Conservation (phyloP, 2,888 invertebrate species). For the Xiphydria camelus region DNA sequence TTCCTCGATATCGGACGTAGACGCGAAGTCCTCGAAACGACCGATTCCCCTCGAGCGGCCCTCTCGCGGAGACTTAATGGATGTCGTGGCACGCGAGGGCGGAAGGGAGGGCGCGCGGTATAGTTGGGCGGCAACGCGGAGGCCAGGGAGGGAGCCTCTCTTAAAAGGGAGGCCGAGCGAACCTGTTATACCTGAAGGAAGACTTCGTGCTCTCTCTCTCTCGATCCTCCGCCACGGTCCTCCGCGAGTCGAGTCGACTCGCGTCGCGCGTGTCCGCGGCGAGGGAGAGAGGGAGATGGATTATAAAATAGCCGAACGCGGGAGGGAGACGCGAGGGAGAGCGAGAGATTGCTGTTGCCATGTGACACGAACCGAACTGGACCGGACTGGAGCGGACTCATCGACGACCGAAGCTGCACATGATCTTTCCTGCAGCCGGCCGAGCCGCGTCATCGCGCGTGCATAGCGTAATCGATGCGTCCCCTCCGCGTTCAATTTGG, state of each 20-base stretch:
- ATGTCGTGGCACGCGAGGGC: slow-evolving; percentile 8
- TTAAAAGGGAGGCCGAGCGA: slow-evolving; percentile 44
- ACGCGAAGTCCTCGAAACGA: no score
- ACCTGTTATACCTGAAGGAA: slow-evolving; percentile 51
- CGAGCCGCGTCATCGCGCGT: slow-evolving; percentile 9
- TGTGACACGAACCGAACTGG: slow-evolving; percentile 27
- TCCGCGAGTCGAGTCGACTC: not conserved
- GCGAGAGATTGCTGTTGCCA: slow-evolving; percentile 33
- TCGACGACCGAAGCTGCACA: not conserved
- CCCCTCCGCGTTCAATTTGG: no score
- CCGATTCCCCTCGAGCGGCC: no score
- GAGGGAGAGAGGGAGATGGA: slow-evolving; percentile 21
- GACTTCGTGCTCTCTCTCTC: slow-evolving; percentile 41
- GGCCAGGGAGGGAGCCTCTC: slow-evolving; percentile 24
- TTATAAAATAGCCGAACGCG: slow-evolving; percentile 29
- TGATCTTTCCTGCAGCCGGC: slow-evolving; percentile 4
- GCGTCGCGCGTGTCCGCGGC: not conserved
- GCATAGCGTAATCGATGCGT: slow-evolving; percentile 13
- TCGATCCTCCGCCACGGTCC: slow-evolving; percentile 12
- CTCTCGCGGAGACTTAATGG: no score
- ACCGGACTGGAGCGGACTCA: slow-evolving; percentile 19
- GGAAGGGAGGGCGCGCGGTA: slow-evolving; percentile 9
- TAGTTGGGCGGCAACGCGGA: no score
- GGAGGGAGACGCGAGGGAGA: slow-evolving; percentile 13
- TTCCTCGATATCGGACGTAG: no score